These are phyloP conservation scores for Myrmecobius fasciatus DNA, from an alignment of 2,113 vertebrate genomes.

Conservation along the genomic window DNA sequence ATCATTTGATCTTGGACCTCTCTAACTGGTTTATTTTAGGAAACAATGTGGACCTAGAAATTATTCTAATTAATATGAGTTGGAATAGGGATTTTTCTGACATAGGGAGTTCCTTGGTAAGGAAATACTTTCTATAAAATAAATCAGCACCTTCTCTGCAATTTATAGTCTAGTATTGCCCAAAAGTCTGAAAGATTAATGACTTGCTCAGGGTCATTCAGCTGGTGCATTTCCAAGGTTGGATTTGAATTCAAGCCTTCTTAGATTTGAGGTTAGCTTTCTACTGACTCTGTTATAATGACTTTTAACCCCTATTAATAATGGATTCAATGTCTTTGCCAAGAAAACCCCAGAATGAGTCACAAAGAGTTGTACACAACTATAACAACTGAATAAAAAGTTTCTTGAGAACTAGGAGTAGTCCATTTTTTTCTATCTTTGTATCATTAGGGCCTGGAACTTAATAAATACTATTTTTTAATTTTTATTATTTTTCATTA, in stretches of 20 bases:
- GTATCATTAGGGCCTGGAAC: background rate
- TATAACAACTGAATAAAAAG: background rate
- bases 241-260: background rate
- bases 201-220: background rate
- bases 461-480: too few species aligned
- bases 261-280: background rate
- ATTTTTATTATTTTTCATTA: too few species aligned
- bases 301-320: background rate
- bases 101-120: background rate
- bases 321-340: background rate
- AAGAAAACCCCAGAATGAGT: background rate
- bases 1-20: constrained; percentile 24
- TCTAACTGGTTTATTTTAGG: background rate
- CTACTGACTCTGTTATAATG: background rate
- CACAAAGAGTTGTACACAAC: too few species aligned
- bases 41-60: background rate
- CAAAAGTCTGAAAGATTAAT: background rate
- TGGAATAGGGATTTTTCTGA: background rate
- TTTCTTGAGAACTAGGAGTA: background rate
- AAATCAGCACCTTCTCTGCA: background rate
- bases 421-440: background rate
- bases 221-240: background rate
- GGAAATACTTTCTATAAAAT: background rate
- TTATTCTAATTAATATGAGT: background rate
- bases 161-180: background rate